A percentile compares a stretch with the other conserved stretches of the same genome.
These are phyloP conservation scores for Pandion haliaetus DNA, from an alignment of 2,113 vertebrate species.

Conservation along the genomic window DNA sequence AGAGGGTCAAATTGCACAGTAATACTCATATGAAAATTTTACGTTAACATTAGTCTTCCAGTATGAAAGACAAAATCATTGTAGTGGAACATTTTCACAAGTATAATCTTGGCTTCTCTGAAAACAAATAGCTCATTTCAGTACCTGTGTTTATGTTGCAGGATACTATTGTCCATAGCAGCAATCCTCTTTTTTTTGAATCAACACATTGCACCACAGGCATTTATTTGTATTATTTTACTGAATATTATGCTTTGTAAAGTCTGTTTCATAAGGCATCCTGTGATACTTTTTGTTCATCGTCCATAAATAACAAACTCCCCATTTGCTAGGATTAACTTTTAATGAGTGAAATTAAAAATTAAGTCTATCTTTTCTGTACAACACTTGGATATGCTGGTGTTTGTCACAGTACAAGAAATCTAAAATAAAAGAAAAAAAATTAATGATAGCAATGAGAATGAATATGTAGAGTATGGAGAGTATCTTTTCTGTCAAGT, in stretches of 20 bases:
- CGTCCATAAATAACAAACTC: background rate
- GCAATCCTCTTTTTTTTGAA: background rate
- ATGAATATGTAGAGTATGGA: background rate
- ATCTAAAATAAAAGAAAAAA: background rate
- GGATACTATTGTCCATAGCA: background rate
- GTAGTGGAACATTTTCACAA: background rate
- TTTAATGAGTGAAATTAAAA: background rate
- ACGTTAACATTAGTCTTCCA: background rate
- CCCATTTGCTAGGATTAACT: background rate
- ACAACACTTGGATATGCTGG: background rate
- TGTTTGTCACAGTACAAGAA: background rate
- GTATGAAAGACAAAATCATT: background rate
- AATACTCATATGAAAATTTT: background rate
- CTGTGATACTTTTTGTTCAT: background rate
- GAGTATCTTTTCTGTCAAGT: background rate
- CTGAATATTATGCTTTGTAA: background rate
- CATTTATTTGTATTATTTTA: background rate
- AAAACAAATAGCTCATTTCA: background rate
- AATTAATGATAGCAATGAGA: background rate
- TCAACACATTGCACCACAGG: background rate
- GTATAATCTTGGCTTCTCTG: background rate
- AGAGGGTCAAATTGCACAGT: background rate
- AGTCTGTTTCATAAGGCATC: background rate
- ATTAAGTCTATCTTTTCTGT: background rate
- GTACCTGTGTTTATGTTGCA: background rate